Evolutionary conservation across 2,113 vertebrate genomes (phyloP).

Genomic region (Cottus gobio): DNA sequence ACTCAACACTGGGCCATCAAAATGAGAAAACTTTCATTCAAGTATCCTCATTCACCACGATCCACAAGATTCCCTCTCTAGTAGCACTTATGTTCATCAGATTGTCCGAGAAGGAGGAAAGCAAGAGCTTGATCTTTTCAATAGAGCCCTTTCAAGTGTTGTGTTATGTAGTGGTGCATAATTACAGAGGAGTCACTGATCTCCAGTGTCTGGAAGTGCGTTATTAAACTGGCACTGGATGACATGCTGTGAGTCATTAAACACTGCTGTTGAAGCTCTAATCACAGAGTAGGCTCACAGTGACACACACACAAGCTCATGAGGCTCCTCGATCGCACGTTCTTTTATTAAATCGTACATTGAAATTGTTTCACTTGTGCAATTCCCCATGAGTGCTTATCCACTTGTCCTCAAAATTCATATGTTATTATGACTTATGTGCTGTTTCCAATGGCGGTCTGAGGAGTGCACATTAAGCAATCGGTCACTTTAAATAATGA

Average conservation of each 20-base stretch:
- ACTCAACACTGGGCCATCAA: background rate
- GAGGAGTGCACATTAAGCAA: background rate
- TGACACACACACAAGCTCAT: slow-evolving; percentile 13
- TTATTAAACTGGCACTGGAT: slow-evolving; percentile 73
- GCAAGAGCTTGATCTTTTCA: slow-evolving; percentile 21
- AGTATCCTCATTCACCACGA: background rate
- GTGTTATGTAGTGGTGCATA: slow-evolving; percentile 69
- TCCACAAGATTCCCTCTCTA: slow-evolving; percentile 1
- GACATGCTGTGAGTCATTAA: slow-evolving; percentile 74
- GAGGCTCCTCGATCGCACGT: slow-evolving; percentile 14
- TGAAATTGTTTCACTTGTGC: slow-evolving; percentile 12
- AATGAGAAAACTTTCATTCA: slow-evolving; percentile 15
- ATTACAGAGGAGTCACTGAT: slow-evolving; percentile 75
- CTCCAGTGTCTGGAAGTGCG: slow-evolving; percentile 66
- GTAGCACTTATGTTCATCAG: slow-evolving; percentile 39
- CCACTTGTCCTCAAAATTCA: slow-evolving; percentile 1
- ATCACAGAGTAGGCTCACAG: slow-evolving; percentile 54
- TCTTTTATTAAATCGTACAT: slow-evolving; percentile 37
- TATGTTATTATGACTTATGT: background rate
- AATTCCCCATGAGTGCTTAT: background rate
- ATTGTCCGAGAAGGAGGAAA: slow-evolving; percentile 35
- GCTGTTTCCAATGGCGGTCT: background rate
- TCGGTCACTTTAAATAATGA: slow-evolving; percentile 11
- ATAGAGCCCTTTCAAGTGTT: slow-evolving; percentile 25
- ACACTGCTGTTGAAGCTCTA: slow-evolving; percentile 65